Evolutionary conservation across 1,140 invertebrate species (phyloP).

Genomic region (Augochlora pura): DNA sequence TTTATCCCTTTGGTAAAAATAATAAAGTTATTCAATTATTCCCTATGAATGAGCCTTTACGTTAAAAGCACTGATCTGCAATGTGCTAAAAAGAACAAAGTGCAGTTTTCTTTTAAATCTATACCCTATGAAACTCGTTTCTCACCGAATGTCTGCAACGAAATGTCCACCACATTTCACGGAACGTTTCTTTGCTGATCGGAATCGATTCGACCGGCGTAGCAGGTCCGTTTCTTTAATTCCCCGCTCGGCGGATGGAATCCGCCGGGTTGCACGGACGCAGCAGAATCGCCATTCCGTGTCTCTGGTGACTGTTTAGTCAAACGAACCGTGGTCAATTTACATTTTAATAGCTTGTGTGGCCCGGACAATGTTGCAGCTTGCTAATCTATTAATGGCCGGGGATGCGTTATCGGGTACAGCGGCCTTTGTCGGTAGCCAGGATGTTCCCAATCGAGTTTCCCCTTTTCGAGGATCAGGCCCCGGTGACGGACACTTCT

Average conservation of each 20-base stretch:
- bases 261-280: neutral
- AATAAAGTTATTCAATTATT: too few relatives aligned
- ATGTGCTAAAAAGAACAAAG: too few relatives aligned
- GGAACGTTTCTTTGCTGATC: too few relatives aligned
- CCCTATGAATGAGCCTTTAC: too few relatives aligned
- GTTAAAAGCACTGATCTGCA: too few relatives aligned
- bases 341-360: constrained; percentile 73
- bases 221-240: neutral
- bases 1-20: too few relatives aligned
- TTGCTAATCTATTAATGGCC: neutral
- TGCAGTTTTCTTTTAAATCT: too few relatives aligned
- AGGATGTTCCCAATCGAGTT: neutral
- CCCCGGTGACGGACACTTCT: constrained; percentile 54
- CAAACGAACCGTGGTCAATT: constrained; percentile 74
- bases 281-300: constrained; percentile 19
- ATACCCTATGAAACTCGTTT: too few relatives aligned
- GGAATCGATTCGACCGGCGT: too few relatives aligned
- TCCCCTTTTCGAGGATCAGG: neutral
- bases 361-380: constrained; percentile 46
- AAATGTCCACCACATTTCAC: too few relatives aligned
- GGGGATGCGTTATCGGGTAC: constrained; percentile 9
- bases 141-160: too few relatives aligned
- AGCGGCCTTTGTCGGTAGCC: neutral
- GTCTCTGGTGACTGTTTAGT: constrained; percentile 72
- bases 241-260: constrained; percentile 2